Base-by-base conservation (phyloP, 2,888 invertebrate species). In the Eumerus sabulonum region DNA sequence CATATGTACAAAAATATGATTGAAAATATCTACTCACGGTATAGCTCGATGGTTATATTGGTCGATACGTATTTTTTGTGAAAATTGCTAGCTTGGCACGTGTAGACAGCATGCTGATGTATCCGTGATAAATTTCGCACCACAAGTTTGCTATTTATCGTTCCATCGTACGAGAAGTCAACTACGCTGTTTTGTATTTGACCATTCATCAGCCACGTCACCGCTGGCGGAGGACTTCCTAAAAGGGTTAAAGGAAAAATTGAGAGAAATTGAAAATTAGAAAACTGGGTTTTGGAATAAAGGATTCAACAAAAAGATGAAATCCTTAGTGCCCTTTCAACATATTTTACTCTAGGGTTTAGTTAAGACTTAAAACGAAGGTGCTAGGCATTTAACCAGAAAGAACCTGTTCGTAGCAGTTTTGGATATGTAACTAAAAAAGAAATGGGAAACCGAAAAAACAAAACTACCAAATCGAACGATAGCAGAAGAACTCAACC, bases 161-260 rank as follows among this genome's bases (percentile, higher is more conserved):
- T 90, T 73, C 86, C 85, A 68, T 88, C 88, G 82, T 87, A 88
- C 68, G 88, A 86, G 82, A 86, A 88, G 83, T 89, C 89, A 79
- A 88, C 88, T 73, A 87, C 86, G 83, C 88, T 89, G 72, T 89
- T 86, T 85, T 90, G 85, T 82, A 87, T 85, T 86, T 89, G 85
- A 82, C 90, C 93, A 84, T 93, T 94, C 82, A 93, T 91, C 92
- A 93, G 94, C 95, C 95, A 95, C 83, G 92, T 92, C 74, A 95
- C 92, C 71, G 90, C 90, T 12, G 95, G 94, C 64, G 91, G 90
- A 12, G 95, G 95, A 82, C 91, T 92, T 83, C 95, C 95, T 95
- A 89, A 16, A 89, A 90, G 36, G 11, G 63, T 74, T 57, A 54
- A 57, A 42, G n/a, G 48, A 47, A 64, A 2, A 64, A 17, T 44